Base-by-base conservation (phyloP, 2,797 vertebrate species). In the Triplophysa bombifrons region DNA sequence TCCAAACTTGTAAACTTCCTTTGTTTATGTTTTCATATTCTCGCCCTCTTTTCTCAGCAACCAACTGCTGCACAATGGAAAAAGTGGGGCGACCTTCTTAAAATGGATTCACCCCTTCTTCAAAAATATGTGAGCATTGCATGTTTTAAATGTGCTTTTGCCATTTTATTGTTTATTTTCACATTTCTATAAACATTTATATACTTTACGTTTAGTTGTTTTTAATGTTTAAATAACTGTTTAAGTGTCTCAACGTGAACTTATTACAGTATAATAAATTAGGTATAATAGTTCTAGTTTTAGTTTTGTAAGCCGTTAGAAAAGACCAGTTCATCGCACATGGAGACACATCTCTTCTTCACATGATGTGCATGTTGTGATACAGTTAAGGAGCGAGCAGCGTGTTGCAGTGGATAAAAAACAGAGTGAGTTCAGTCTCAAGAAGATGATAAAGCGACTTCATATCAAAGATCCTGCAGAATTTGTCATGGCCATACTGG, bases 401-500 rank as follows among this genome's bases (percentile, higher is more conserved):
- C 80, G n/a, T 55, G 2, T 0, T 1, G 84, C 72, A 27, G 90
- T 90, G 89, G 94, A 94, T 86, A 92, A 94, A 85, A 90, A 91
- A 55, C 90, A 91, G 74, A 88, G 65, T 3, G 88, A 87, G 25
- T 96, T 96, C 86, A 96, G 90, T 16, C 75, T 98, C 53, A 98
- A 97, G 92, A 95, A 94, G 82, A 74, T 98, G 91, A 93, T 98
- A 66, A 87, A 88, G 79, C 88, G 50, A 56, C 90, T 98, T 64
- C 96, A 96, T 83, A 95, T 98, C 66, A 94, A 90, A 60, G 91
- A 96, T 63, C 95, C 96, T 7, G 93, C 94, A 0, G 89, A 96
- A 73, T 83, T 92, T 0, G 93, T 98, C 8, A 95, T 96, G 92
- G 92, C 94, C 72, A 88, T 97, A 65, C 89, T 97, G 84, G 96